phyloP scores from a whole-genome alignment of 2,113 vertebrate genomes.

The Salvelinus sp. region DNA sequence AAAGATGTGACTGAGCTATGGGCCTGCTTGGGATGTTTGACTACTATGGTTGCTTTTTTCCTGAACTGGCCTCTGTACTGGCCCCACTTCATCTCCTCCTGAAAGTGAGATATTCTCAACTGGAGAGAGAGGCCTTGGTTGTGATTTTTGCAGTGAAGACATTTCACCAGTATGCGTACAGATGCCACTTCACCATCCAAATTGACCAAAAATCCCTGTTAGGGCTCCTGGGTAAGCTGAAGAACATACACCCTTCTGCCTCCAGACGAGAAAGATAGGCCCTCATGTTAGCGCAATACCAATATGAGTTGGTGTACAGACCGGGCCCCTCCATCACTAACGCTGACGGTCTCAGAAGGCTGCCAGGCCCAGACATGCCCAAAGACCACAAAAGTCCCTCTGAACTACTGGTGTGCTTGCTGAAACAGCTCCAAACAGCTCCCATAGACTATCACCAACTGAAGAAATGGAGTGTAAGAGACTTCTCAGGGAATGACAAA shows the following conservation, averaged over 20 bases:
- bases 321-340: neutral
- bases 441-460: too few relatives aligned
- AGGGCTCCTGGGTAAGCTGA: neutral
- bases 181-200: neutral
- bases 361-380: neutral
- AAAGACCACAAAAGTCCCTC: neutral
- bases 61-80: too few relatives aligned
- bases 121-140: too few relatives aligned
- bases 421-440: neutral
- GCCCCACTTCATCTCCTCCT: too few relatives aligned
- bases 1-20: neutral
- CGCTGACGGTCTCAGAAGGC: neutral
- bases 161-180: neutral
- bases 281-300: neutral
- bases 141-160: too few relatives aligned
- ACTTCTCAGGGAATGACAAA: conserved; percentile 11
- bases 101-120: too few relatives aligned
- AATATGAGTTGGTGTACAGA: conserved; percentile 7
- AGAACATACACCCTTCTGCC: neutral
- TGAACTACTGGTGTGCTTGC: neutral
- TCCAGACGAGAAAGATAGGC: conserved; percentile 5
- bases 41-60: too few relatives aligned
- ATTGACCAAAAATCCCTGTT: conserved; percentile 12
- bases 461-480: neutral
- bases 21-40: neutral